Conservation (phyloP, 2,113 vertebrate genomes). For the Gobiocypris rarus region DNA sequence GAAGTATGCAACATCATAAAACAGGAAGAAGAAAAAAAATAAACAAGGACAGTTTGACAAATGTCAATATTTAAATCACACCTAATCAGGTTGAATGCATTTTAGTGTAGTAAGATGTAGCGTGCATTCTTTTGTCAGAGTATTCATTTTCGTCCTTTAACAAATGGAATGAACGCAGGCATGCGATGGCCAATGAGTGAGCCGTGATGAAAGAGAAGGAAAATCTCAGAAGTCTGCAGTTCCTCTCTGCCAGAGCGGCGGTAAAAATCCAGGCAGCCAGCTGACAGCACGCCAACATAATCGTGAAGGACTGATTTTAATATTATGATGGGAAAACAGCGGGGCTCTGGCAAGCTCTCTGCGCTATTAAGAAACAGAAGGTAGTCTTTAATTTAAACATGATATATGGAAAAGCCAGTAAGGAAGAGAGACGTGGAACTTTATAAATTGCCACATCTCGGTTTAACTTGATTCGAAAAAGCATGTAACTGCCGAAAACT, state of each 20-base stretch:
- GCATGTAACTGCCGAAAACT: slow-evolving; percentile 56
- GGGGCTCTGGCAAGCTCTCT: slow-evolving; percentile 50
- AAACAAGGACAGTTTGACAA: background rate
- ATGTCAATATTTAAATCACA: slow-evolving; percentile 29
- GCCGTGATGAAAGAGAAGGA: slow-evolving; percentile 55
- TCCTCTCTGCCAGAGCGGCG: slow-evolving; percentile 58
- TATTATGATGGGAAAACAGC: slow-evolving; percentile 68
- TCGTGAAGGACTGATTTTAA: slow-evolving; percentile 67
- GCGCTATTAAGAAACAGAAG: slow-evolving; percentile 56
- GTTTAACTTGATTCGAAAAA: slow-evolving; percentile 60
- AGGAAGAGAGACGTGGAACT: slow-evolving; percentile 59
- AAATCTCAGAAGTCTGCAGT: slow-evolving; percentile 53
- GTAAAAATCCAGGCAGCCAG: slow-evolving; percentile 59
- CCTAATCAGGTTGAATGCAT: slow-evolving; percentile 21
- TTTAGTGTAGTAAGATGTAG: slow-evolving; percentile 46
- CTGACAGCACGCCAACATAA: slow-evolving; percentile 67
- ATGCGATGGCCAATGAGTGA: slow-evolving; percentile 48
- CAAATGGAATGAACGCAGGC: slow-evolving; percentile 58
- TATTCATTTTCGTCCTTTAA: slow-evolving; percentile 56
- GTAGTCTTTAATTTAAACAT: slow-evolving; percentile 70
- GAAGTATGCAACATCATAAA: background rate
- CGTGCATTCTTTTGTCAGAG: slow-evolving; percentile 46
- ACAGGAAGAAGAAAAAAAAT: background rate
- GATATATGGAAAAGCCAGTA: slow-evolving; percentile 58
- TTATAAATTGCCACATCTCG: slow-evolving; percentile 56